Conservation (phyloP, 2,113 vertebrate species). For the Psittacus erithacus region DNA sequence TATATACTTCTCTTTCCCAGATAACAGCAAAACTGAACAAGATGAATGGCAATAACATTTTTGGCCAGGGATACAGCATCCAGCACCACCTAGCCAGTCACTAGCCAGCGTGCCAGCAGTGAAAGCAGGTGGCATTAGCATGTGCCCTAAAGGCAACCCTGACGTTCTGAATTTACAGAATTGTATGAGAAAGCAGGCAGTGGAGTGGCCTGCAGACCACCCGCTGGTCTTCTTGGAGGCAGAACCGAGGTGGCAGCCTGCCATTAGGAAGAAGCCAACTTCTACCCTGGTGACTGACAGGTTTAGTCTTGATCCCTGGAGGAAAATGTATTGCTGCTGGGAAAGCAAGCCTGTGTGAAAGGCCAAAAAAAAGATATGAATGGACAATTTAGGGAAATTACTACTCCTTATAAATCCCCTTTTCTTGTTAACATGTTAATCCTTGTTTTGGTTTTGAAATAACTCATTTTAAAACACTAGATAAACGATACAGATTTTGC, state of each 20-base stretch:
- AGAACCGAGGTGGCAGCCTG: not conserved
- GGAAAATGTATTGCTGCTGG: constrained; percentile 10
- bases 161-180: constrained; percentile 20
- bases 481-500: not conserved
- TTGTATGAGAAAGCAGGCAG: not conserved
- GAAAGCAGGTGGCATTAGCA: not conserved
- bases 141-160: not conserved
- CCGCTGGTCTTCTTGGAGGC: not conserved
- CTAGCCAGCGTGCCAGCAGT: not conserved
- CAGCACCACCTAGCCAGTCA: not conserved
- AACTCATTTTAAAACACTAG: constrained; percentile 22
- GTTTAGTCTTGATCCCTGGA: constrained; percentile 21
- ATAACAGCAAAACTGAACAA: not conserved
- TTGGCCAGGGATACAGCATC: not conserved
- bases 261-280: constrained; percentile 11
- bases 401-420: not conserved
- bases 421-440: not conserved
- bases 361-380: not conserved
- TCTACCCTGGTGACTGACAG: constrained; percentile 42
- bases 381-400: not conserved
- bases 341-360: not conserved
- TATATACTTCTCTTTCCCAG: not conserved
- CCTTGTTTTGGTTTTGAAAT: not conserved
- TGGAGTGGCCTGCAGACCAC: not conserved
- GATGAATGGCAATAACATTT: not conserved